Evolutionary conservation across 2,888 invertebrate genomes (phyloP), one percentile per base, ranked within the genome.

Genomic region (Drosophila birchii): DNA sequence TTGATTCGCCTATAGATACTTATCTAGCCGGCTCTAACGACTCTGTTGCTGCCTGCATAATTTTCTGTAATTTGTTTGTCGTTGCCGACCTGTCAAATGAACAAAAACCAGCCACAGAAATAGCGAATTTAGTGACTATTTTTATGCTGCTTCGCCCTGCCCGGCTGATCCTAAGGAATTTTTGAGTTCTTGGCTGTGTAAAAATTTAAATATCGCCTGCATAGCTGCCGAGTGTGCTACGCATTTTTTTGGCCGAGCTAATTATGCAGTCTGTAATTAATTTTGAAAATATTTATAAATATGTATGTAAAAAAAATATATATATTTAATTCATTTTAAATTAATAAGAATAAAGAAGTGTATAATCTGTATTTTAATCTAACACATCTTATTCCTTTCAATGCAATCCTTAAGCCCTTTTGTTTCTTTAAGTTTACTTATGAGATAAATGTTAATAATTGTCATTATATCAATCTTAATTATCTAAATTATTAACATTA

Each of bases 121-220:
- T 78, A 72, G 78, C 68, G 78, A 63, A 75, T 78, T 49, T 49
- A 58, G 71, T 59, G 78, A 81, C 86, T 86, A 81, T 80, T 81
- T 81, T 75, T 81, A 71, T 78, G 72, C 66, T 68, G 58, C 67
- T 60, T 67, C 69, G 59, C 47, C 45, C 56, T 66, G 81, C 79
- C 73, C 86, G 79, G 85, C 82, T 78, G 78, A 80, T 73, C 70
- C 66, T 72, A 18, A 80, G 80, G 82, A 87, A 84, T 84, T 87
- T 87, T 74, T 74, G 51, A 54, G 62, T 67, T 76, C 66, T 73
- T 74, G 73, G 72, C 77, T 76, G 32, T 67, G 44, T 47, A 75
- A 64, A 67, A 79, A 79, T 76, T 61, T 60, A 78, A 80, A 73
- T 67, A 75, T 66, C 60, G 38, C 53, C 49, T 7, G 45, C 54